Conservation (phyloP, 53 echinoderm and acorn worm genomes). For the Temnopleurus reevesii region DNA sequence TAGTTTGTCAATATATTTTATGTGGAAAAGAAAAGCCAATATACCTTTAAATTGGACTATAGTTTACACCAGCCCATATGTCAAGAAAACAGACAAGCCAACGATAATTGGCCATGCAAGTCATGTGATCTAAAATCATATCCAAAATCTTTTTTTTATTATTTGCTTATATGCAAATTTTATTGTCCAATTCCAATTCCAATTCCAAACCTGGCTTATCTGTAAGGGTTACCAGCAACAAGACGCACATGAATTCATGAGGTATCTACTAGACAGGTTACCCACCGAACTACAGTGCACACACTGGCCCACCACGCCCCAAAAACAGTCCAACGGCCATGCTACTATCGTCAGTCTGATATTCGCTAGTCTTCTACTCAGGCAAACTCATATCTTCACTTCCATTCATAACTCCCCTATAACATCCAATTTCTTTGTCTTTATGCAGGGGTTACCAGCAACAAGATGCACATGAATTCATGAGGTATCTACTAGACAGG, state of each 20-base stretch:
- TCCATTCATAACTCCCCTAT: too few relatives aligned
- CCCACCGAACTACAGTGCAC: slow-evolving; percentile 84
- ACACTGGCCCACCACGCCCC: slow-evolving; percentile 74
- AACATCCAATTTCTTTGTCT: not conserved
- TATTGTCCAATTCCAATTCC: not conserved
- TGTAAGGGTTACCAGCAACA: slow-evolving; percentile 86
- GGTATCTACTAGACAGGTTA: slow-evolving; percentile 83
- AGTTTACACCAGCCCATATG: too few relatives aligned
- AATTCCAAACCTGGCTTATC: not conserved
- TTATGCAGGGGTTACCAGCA: slow-evolving; percentile 72
- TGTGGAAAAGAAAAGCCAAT: too few relatives aligned
- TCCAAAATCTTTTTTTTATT: too few relatives aligned
- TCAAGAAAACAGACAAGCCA: too few relatives aligned
- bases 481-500: slow-evolving; percentile 75
- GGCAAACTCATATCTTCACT: too few relatives aligned
- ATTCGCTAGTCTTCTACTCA: slow-evolving; percentile 80
- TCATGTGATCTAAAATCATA: too few relatives aligned
- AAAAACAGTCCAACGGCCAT: slow-evolving; percentile 75
- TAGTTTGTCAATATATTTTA: too few relatives aligned
- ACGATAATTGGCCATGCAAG: too few relatives aligned
- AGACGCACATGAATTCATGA: slow-evolving; percentile 92
- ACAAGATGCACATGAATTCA: slow-evolving; percentile 81
- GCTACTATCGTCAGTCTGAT: slow-evolving; percentile 83
- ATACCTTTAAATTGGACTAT: too few relatives aligned
- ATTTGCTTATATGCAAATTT: too few relatives aligned